Conservation (phyloP, 2,113 vertebrate genomes). For the Loxodonta africana region DNA sequence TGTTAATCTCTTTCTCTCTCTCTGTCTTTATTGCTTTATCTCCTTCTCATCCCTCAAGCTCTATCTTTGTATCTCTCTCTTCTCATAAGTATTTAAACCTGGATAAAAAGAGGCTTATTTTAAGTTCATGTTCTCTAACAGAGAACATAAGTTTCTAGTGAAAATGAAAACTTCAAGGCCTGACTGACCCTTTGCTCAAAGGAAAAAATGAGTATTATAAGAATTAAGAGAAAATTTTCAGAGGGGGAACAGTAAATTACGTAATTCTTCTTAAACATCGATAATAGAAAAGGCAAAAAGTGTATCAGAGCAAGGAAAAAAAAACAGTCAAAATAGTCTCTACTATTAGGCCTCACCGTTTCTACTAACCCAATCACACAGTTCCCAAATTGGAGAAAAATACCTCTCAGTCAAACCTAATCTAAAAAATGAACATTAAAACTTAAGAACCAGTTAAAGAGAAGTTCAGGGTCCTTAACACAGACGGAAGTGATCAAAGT, state of each 20-base stretch:
- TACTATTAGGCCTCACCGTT: not conserved
- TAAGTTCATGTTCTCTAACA: not conserved
- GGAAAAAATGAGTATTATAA: not conserved
- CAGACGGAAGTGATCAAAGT: not conserved
- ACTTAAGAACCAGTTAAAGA: not conserved
- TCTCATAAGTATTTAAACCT: not conserved
- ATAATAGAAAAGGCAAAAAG: not conserved
- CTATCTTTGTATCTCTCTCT: not conserved
- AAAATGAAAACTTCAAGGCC: not conserved
- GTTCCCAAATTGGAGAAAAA: not conserved
- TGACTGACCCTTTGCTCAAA: not conserved
- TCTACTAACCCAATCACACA: not conserved
- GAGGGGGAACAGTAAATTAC: not conserved
- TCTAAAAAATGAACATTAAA: not conserved
- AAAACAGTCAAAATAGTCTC: not conserved
- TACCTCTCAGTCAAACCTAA: not conserved
- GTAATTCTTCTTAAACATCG: not conserved
- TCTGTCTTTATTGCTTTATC: not conserved
- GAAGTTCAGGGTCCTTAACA: not conserved
- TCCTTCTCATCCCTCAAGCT: not conserved
- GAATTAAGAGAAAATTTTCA: not conserved
- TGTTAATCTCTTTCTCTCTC: not conserved
- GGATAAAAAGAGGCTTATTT: not conserved
- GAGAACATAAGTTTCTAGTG: not conserved
- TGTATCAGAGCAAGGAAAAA: not conserved